Evolutionary conservation across 2,113 vertebrate genomes (phyloP), one percentile per base, ranked within the genome.

Genomic region (Circaetus cinerascens): DNA sequence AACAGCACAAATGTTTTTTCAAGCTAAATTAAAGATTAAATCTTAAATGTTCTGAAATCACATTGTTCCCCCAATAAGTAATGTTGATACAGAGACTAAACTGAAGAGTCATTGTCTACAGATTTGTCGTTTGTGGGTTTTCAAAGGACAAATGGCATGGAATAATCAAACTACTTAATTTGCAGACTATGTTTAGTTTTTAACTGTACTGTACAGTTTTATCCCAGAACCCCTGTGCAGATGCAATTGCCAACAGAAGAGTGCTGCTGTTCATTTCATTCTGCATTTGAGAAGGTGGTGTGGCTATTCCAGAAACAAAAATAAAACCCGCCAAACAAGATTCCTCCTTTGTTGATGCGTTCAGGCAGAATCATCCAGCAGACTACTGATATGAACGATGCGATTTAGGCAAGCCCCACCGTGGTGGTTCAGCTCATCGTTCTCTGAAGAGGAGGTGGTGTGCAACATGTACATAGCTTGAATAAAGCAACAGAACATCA

Each of bases 1-100:
- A 96, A 51, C 27, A 97, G 59, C 48, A 74, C 55, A 64, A 79
- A 67, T 5, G 3, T 64, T 63, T 79, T 84, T 92, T 59, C 46
- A 94, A 82, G 26, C 38, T 59, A 71, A 88, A 91, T 50, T 66
- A 5, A 77, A 88, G 80, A 95, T 62, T 96, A 66, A 87, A 93
- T 90, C 43, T 71, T 53, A 55, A 51, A 45, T 75, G 6, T 92
- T 92, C 68, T 72, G 34, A 46, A 89, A 84, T 51, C 23, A 57
- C 3, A 2, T 75, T 78, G 10, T 84, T 88, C 26, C 10, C 43
- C 45, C 27, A 36, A 1, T 91, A 71, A 81, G 16, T 85, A 87
- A 43, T 32, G 25, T 30, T 91, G 56, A 41, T 68, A 59, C 15
- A 48, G 48, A 92, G 34, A 21, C 73, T 74, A 50, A 79, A 78